Evolutionary conservation across 1,140 invertebrate genomes (phyloP), one percentile per base, ranked within the genome.

Genomic region (Acromyrmex heyeri): DNA sequence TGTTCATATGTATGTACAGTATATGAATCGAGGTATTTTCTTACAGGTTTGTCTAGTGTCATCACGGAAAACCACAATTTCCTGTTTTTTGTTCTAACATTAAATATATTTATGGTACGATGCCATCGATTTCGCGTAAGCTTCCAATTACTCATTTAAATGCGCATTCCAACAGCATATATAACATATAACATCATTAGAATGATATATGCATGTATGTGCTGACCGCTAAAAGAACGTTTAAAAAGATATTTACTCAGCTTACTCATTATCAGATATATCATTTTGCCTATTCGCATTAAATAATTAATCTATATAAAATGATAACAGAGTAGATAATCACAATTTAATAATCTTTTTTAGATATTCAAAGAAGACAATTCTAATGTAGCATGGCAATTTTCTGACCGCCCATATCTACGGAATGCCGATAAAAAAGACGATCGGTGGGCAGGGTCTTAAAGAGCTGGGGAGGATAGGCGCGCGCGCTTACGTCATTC

Each of bases 401-500:
- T 44, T 30, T 55, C 48, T 16, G 82, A 65, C 48, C 30, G 59
- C 21, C 59, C 72, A 55, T 85, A 53, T 55, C 24, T 50, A 62
- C 38, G 55, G 53, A 38, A 77, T 64, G 24, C 38, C 70, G 30
- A 34, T 78, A 18, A 64, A 57, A 78, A 50, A 38, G 55, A 48
- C 3, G 48, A 65, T 62, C 50, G 27, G 65, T 78, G 48, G 75
- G 21, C 57, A 70, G 57, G 61, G 48, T 44, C 38, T 62, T 57
- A 44, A 86, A 86, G 62, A 81, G 55, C 27, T 21, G 38, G n/a
- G 53, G 61, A 50, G 67, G 75, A 85, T 72, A 61, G 73, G 38
- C 73, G 65, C 27, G 53, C 27, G 53, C 75, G 79, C 82, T 90
- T 90, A 87, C 89, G 86, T 90, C 86, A 90, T 24, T 50, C 62